These are phyloP conservation scores for Eupithecia subumbrata DNA, from an alignment of 2,888 invertebrate genomes.

Conservation along the genomic window DNA sequence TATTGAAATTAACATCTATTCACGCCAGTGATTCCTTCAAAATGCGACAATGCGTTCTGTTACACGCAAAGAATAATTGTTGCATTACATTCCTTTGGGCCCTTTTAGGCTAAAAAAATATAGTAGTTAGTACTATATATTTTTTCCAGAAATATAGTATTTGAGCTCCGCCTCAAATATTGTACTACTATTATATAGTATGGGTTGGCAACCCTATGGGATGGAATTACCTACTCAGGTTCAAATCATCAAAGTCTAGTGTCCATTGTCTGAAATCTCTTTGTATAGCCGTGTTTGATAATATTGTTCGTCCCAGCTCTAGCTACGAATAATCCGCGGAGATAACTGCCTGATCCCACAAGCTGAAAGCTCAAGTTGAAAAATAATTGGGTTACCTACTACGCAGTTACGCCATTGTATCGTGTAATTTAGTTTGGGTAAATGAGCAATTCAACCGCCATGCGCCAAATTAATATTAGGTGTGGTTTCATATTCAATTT, in stretches of 20 bases:
- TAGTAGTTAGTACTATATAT: no score
- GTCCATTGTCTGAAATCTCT: not conserved
- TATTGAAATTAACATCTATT: no score
- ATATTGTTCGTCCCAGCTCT: not conserved
- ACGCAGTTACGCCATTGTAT: slow-evolving; percentile 15
- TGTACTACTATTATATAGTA: no score
- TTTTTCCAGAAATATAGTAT: no score
- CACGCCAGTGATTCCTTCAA: no score
- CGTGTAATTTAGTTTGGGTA: slow-evolving; percentile 28
- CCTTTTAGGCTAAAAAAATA: no score
- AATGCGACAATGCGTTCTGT: no score
- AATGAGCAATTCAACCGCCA: slow-evolving; percentile 18
- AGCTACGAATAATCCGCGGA: not conserved
- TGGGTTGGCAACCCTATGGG: no score
- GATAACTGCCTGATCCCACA: not conserved
- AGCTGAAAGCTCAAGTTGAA: slow-evolving; percentile 17
- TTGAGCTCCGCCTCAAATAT: no score
- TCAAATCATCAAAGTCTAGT: not conserved
- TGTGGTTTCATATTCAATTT: slow-evolving; percentile 20
- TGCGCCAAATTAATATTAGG: not conserved
- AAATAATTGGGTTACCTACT: slow-evolving; percentile 23
- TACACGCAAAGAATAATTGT: no score
- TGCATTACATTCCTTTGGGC: no score
- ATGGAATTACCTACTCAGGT: not conserved
- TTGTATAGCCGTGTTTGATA: not conserved